phyloP scores from a whole-genome alignment of 1,140 invertebrate genomes.

The Camponotus floridanus region DNA sequence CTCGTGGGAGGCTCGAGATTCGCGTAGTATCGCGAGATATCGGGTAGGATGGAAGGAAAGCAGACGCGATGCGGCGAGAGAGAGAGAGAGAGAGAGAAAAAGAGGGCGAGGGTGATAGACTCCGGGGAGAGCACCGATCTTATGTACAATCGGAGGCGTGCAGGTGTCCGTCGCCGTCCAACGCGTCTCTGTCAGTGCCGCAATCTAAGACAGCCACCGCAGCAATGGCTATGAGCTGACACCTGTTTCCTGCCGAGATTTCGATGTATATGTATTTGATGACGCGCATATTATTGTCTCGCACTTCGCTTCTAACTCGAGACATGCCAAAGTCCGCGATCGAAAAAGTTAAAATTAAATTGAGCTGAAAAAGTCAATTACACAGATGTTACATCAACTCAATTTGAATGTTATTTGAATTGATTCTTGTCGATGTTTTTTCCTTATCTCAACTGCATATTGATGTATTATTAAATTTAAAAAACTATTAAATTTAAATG shows the following conservation, averaged over 20 bases:
- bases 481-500: not conserved
- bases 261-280: slow-evolving; percentile 20
- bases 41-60: not conserved
- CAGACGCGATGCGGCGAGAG: slow-evolving; percentile 1
- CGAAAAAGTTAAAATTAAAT: not conserved
- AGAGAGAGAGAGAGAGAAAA: not conserved
- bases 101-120: slow-evolving; percentile 26
- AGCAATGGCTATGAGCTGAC: slow-evolving; percentile 77
- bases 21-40: slow-evolving; percentile 27
- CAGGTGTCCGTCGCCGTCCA: slow-evolving; percentile 80
- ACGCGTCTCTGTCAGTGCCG: slow-evolving; percentile 77
- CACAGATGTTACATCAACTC: not conserved
- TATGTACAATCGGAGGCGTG: slow-evolving; percentile 80
- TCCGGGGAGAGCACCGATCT: slow-evolving; percentile 69
- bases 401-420: not conserved
- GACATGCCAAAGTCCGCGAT: too few species aligned
- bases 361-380: not conserved
- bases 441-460: not conserved
- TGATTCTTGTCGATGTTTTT: not conserved
- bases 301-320: not conserved
- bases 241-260: slow-evolving; percentile 76
- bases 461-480: not conserved
- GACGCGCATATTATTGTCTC: not conserved
- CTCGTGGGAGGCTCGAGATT: slow-evolving; percentile 50
- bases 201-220: slow-evolving; percentile 76